Percentiles rank a stretch among this genome's conserved stretches.
Conservation (phyloP, 2,888 invertebrate species). For the Calameuta idolon region DNA sequence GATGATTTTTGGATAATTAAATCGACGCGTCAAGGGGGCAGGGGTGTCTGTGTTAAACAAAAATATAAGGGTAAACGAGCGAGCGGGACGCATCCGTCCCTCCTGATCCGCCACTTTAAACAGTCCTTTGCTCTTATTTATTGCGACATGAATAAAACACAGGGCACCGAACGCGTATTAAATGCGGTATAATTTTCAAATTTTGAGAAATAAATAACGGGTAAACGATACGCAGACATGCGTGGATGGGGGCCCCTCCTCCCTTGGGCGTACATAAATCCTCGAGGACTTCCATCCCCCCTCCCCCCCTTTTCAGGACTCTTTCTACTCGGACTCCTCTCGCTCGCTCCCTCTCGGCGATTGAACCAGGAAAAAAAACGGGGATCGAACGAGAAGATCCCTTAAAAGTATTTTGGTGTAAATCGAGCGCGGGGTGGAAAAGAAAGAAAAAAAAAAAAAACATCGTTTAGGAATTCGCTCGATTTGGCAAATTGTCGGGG, state of each 20-base stretch:
- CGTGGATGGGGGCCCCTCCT: slow-evolving; percentile 37
- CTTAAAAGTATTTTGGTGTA: slow-evolving; percentile 4
- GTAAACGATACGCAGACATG: slow-evolving; percentile 63
- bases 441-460: too few species aligned
- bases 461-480: too few species aligned
- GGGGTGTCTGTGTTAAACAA: too few species aligned
- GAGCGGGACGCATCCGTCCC: background rate
- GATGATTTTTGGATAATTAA: too few species aligned
- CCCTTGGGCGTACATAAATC: slow-evolving; percentile 53
- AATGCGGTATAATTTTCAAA: slow-evolving; percentile 66
- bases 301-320: too few species aligned
- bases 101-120: slow-evolving; percentile 44
- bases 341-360: background rate
- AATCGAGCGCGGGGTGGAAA: background rate
- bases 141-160: slow-evolving; percentile 65
- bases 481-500: too few species aligned
- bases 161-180: slow-evolving; percentile 53
- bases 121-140: slow-evolving; percentile 60
- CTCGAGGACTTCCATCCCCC: slow-evolving; percentile 32
- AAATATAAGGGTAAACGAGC: too few species aligned
- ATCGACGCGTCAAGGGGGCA: too few species aligned
- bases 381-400: background rate
- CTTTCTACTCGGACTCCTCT: too few species aligned
- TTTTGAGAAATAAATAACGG: slow-evolving; percentile 65
- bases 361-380: background rate